Conservation (phyloP, 2,888 invertebrate species). For the Tenthredo scrophulariae region DNA sequence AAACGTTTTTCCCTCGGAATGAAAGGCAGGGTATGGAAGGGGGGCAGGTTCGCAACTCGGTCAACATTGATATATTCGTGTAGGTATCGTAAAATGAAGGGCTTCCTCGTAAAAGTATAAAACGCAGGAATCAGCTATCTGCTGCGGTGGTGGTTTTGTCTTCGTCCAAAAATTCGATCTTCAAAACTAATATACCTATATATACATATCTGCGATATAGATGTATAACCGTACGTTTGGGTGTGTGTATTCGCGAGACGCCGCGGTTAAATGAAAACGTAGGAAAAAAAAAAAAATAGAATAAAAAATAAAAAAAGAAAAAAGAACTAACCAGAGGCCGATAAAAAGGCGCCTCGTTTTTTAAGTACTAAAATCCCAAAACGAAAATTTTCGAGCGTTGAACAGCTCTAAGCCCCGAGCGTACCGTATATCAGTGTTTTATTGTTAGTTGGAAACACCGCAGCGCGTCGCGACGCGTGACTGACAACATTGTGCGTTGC, state of each 20-base stretch:
- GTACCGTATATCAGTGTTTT: slow-evolving; percentile 40
- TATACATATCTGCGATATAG: not conserved
- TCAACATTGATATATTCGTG: slow-evolving; percentile 48
- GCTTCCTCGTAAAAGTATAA: slow-evolving; percentile 51
- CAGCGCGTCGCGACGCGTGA: slow-evolving; percentile 24
- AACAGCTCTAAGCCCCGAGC: slow-evolving; percentile 16
- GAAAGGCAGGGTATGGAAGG: not conserved
- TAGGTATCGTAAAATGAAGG: slow-evolving; percentile 42
- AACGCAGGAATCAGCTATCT: slow-evolving; percentile 45
- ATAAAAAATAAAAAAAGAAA: slow-evolving; percentile 7
- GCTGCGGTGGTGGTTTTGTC: not conserved
- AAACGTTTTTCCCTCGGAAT: slow-evolving; percentile 27
- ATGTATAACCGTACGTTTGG: not conserved
- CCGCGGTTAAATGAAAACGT: not conserved
- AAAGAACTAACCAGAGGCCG: not conserved
- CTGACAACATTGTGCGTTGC: slow-evolving; percentile 35
- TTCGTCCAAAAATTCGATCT: slow-evolving; percentile 14
- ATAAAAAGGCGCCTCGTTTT: not conserved
- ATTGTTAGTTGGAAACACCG: slow-evolving; percentile 27
- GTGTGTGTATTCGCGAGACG: not conserved
- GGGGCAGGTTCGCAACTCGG: slow-evolving; percentile 23
- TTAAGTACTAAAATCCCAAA: not conserved
- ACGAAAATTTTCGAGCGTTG: slow-evolving; percentile 20
- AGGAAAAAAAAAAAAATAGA: slow-evolving; percentile 8
- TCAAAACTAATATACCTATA: not conserved